A percentile compares a stretch with the other conserved stretches of the same genome.
Conservation (phyloP, 53 echinoderm and acorn worm species). For the Apostichopus leukothele region DNA sequence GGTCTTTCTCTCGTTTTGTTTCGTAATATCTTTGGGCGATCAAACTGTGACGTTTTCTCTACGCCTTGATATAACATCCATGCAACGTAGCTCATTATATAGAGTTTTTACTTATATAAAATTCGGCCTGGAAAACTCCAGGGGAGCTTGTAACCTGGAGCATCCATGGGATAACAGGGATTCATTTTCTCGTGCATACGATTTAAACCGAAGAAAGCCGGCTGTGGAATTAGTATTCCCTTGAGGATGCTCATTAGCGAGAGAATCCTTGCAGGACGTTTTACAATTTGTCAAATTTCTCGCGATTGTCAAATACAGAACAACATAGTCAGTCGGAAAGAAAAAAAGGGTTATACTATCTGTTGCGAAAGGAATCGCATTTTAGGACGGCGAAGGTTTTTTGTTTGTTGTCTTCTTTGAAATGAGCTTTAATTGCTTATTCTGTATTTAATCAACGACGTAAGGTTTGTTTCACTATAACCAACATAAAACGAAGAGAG, state of each 20-base stretch:
- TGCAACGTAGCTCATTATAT: too few relatives aligned
- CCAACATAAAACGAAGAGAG: too few relatives aligned
- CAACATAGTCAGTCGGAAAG: too few relatives aligned
- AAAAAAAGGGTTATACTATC: too few relatives aligned
- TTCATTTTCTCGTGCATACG: neutral
- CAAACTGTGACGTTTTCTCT: neutral
- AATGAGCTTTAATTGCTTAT: too few relatives aligned
- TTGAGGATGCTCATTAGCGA: constrained; percentile 24
- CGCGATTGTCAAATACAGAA: too few relatives aligned
- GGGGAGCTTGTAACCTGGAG: neutral
- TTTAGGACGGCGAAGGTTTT: neutral
- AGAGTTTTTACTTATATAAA: too few relatives aligned
- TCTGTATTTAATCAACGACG: too few relatives aligned
- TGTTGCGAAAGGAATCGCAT: neutral
- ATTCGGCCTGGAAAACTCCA: too few relatives aligned
- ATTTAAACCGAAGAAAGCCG: neutral
- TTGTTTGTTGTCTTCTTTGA: neutral
- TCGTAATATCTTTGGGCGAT: constrained; percentile 3
- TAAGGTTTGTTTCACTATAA: too few relatives aligned
- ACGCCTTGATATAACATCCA: too few relatives aligned
- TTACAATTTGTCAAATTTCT: neutral
- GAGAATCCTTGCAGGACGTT: neutral
- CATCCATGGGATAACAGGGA: neutral
- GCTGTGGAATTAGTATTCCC: neutral
- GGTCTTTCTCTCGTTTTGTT: neutral